Percentiles rank a stretch among this genome's conserved stretches.
Conservation (phyloP, 2,888 invertebrate genomes). For the Brassicogethes aeneus region DNA sequence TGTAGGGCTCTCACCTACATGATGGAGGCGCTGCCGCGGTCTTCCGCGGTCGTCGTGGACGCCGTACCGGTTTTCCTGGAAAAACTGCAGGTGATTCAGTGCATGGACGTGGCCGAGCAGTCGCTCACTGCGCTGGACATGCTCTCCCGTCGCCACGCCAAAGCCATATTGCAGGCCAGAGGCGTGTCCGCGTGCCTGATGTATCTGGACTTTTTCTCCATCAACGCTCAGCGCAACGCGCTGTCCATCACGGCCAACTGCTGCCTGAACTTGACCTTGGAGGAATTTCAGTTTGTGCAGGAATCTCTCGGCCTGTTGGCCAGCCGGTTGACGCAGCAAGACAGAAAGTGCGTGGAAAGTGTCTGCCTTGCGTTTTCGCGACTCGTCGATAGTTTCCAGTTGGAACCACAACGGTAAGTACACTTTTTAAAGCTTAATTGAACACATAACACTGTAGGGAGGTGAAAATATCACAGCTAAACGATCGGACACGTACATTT, state of each 20-base stretch:
- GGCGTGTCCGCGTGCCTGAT: constrained; percentile 95
- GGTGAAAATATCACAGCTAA: too few relatives aligned
- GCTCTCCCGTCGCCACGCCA: constrained; percentile 92
- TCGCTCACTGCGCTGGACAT: constrained; percentile 95
- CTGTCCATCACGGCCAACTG: constrained; percentile 96
- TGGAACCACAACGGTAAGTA: constrained; percentile 77
- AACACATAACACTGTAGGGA: too few relatives aligned
- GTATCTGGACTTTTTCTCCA: constrained; percentile 97
- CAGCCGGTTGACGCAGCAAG: constrained; percentile 71
- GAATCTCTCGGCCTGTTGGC: constrained; percentile 84
- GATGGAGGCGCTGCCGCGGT: constrained; percentile 96
- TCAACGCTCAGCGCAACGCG: constrained; percentile 94
- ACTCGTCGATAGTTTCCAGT: constrained; percentile 92
- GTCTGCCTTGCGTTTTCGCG: constrained; percentile 95
- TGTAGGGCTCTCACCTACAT: constrained; percentile 97
- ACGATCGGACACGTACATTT: too few relatives aligned
- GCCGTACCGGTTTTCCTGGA: constrained; percentile 96
- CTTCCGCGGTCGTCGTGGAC: constrained; percentile 91
- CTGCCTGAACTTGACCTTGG: constrained; percentile 85
- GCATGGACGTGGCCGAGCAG: constrained; percentile 99
- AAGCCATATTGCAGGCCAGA: constrained; percentile 88
- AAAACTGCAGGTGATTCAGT: constrained; percentile 95
- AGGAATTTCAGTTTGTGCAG: constrained; percentile 89
- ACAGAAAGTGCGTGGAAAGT: constrained; percentile 96
- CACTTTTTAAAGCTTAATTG: too few relatives aligned